Evolutionary conservation across 2,888 invertebrate species (phyloP), one percentile per base, ranked within the genome.

Genomic region (Incurvaria masculella): DNA sequence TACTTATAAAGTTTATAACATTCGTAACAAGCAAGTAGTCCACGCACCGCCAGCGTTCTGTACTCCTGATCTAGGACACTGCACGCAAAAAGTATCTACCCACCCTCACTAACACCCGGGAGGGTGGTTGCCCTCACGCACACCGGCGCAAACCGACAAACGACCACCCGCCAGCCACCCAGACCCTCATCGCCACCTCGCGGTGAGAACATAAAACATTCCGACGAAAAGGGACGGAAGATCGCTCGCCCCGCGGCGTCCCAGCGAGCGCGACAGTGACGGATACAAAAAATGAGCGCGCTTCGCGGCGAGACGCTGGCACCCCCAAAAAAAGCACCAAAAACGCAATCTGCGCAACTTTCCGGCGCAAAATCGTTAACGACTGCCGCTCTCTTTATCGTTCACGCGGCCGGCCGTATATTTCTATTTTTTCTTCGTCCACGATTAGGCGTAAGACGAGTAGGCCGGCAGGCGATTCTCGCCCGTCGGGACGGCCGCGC

Each of bases 311-410:
- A 74, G 76, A 75, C 76, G 76, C 60, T 69, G 21, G 18, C 11
- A 6, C 75, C 78, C 75, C 75, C 75, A 78, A 79, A 79, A 79
- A 79, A 79, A 78, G 73, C 76, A 76, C 78, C 79, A 79, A 79
- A 79, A 79, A 79, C 78, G 72, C 71, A 74, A 76, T 75, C 79
- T 79, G 79, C 79, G 79, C 79, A 79, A 79, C 79, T 78, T 79
- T 69, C 75, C 78, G 71, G 79, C 79, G 79, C 79, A 79, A 76
- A 79, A 79, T 79, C 79, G 79, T 79, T 79, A 79, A 75, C 76
- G 73, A 76, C 73, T 74, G 71, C 71, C 66, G 72, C 72, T 75
- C 78, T 78, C 76, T 78, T 76, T 78, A 78, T 75, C 76, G 72
- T 75, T 65, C 71, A 68, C 68, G 69, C 69, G 65, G 69, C 71